These are phyloP conservation scores for Elachura formosa DNA, from an alignment of 2,113 vertebrate species.

Conservation along the genomic window DNA sequence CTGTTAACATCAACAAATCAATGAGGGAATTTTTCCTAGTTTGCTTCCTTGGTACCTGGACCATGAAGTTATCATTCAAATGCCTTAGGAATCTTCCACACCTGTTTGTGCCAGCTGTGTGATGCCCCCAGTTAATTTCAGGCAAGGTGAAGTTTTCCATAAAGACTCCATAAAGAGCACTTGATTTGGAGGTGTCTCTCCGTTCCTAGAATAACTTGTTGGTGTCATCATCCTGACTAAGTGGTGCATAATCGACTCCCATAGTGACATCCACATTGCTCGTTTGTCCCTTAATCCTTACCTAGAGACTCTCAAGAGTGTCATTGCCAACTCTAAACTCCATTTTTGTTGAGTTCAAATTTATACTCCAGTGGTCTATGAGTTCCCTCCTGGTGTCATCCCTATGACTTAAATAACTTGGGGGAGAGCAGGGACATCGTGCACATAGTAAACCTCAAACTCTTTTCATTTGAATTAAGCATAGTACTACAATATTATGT, in stretches of 20 bases:
- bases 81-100: background rate
- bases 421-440: accelerated
- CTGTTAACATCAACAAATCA: background rate
- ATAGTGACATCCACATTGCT: background rate
- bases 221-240: background rate
- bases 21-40: background rate
- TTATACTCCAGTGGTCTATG: background rate
- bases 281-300: background rate
- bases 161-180: background rate
- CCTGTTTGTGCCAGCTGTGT: background rate
- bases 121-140: background rate
- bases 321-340: background rate
- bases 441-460: background rate
- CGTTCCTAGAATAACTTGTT: background rate
- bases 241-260: background rate
- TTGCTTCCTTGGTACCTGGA: background rate
- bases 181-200: background rate
- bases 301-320: background rate
- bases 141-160: background rate
- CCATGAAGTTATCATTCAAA: background rate
- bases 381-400: background rate
- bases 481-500: background rate
- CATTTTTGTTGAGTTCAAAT: background rate
- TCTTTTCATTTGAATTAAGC: background rate
- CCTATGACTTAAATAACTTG: background rate